Evolutionary conservation across 2,797 vertebrate species (phyloP), one percentile per base, ranked within the genome.

Genomic region (Sebastes nivosus): DNA sequence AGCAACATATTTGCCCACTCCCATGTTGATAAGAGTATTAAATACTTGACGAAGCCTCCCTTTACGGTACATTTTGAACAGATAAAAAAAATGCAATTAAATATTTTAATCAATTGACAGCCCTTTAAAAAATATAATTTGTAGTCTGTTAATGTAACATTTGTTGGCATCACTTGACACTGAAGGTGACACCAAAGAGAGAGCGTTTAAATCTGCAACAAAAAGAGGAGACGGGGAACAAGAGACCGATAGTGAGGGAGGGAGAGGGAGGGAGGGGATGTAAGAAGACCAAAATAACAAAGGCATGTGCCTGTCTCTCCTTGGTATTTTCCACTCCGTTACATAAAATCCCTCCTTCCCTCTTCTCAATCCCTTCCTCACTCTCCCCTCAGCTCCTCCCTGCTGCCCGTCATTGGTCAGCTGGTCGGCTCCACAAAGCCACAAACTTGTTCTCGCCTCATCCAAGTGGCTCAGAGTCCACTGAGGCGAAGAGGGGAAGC

Each of bases 261-360:
- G 64, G 18, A 27, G 67, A 34, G 61, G 54, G 58, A 13, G 12
- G 64, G n/a, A 27, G 67, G 38, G 61, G 54, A 63, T 20, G 79
- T 25, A 67, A 65, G 32, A 50, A 20, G 85, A 89, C 80, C 73
- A 87, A 92, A 93, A 93, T 92, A 93, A 88, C 89, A 86, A 82
- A 89, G 81, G 82, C 87, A 87, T 92, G 88, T 86, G 73, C 57
- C 87, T 81, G 80, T 84, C 85, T 82, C 89, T 87, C 85, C 88
- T 88, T 80, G 88, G 87, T 87, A 90, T 93, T 90, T 92, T 90
- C 89, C 91, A 90, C 84, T 81, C 67, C 8, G 60, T 92, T 89
- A 90, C 84, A 91, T 91, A 88, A 90, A 93, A 88, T 89, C 87
- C 86, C 81, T 83, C 77, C 79, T 86, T 88, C 80, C 73, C 67